A percentile compares a stretch with the other conserved stretches of the same genome.
Conservation (phyloP, 2,888 invertebrate species). For the Bursaphelenchus okinawaensis region DNA sequence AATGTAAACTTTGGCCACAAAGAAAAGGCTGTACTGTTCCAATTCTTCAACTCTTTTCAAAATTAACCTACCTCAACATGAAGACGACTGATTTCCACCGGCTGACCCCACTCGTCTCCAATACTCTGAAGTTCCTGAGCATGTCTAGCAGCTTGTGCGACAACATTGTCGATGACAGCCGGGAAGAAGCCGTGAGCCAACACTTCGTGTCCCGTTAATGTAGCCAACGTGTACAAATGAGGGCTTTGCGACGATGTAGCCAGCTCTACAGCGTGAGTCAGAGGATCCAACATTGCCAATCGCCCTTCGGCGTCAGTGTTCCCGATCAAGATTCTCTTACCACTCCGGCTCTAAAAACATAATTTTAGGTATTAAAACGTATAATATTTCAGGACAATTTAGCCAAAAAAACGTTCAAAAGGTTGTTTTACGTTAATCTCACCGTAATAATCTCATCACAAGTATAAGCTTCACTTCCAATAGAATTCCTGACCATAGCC, state of each 20-base stretch:
- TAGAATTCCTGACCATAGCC: conserved; percentile 81
- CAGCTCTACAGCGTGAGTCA: conserved; percentile 45
- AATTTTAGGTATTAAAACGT: too few relatives aligned
- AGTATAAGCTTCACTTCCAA: conserved; percentile 66
- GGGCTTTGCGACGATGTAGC: conserved; percentile 71
- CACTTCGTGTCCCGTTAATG: conserved; percentile 29
- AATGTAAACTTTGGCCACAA: background rate
- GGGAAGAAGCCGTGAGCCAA: conserved; percentile 46
- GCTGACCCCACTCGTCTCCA: conserved; percentile 47
- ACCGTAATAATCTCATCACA: conserved; percentile 74
- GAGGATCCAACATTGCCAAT: conserved; percentile 52
- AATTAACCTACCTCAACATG: conserved; percentile 36
- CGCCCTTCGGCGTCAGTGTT: conserved; percentile 94
- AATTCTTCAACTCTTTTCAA: background rate
- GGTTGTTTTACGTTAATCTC: background rate
- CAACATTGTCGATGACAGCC: conserved; percentile 54
- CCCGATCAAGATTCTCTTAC: conserved; percentile 76
- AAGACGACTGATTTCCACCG: conserved; percentile 51
- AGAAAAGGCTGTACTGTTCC: background rate
- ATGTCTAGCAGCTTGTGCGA: conserved; percentile 25
- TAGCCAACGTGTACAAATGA: conserved; percentile 67
- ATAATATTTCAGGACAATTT: background rate
- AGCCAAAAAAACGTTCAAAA: background rate
- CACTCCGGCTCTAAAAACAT: conserved; percentile 67
- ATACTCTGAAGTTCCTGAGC: conserved; percentile 25